phyloP scores from a whole-genome alignment of 2,797 vertebrate genomes.

The Lophius americanus region DNA sequence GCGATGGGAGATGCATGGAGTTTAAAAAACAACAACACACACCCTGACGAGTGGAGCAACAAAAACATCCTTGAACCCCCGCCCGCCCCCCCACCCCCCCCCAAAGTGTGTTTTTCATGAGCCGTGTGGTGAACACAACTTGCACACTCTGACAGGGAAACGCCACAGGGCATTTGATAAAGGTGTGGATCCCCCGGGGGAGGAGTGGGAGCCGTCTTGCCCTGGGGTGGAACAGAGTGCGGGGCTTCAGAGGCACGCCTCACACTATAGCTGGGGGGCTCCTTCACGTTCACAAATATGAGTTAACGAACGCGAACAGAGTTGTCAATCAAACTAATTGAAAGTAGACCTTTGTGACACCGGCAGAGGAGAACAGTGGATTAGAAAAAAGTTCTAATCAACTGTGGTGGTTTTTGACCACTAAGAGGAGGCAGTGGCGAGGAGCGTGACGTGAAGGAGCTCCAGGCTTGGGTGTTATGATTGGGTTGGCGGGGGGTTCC shows the following conservation, averaged over 20 bases:
- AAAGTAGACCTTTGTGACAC: conserved; percentile 33
- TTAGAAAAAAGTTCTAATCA: conserved; percentile 63
- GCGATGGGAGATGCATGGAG: conserved; percentile 44
- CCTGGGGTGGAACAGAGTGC: conserved; percentile 18
- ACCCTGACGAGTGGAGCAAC: conserved; percentile 17
- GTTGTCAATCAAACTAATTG: conserved; percentile 62
- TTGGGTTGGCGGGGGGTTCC: conserved; percentile 42
- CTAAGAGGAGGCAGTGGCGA: conserved; percentile 17
- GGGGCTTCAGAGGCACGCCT: conserved; percentile 40
- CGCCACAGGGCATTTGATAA: conserved; percentile 41
- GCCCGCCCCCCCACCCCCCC: neutral
- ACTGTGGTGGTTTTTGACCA: conserved; percentile 27
- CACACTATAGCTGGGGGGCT: conserved; percentile 42
- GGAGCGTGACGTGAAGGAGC: conserved; percentile 48
- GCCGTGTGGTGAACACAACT: neutral
- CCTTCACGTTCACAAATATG: conserved; percentile 37
- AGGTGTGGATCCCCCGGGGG: conserved; percentile 21
- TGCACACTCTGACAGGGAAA: conserved; percentile 16
- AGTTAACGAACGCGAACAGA: neutral
- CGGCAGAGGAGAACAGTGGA: conserved; percentile 42
- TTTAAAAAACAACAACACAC: conserved; percentile 11
- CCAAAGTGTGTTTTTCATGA: conserved; percentile 25
- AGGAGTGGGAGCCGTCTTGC: conserved; percentile 4
- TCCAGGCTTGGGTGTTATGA: conserved; percentile 8
- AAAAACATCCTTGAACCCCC: conserved; percentile 31